Base-by-base conservation (phyloP, 2,797 vertebrate species). In the Choloepus didactylus region DNA sequence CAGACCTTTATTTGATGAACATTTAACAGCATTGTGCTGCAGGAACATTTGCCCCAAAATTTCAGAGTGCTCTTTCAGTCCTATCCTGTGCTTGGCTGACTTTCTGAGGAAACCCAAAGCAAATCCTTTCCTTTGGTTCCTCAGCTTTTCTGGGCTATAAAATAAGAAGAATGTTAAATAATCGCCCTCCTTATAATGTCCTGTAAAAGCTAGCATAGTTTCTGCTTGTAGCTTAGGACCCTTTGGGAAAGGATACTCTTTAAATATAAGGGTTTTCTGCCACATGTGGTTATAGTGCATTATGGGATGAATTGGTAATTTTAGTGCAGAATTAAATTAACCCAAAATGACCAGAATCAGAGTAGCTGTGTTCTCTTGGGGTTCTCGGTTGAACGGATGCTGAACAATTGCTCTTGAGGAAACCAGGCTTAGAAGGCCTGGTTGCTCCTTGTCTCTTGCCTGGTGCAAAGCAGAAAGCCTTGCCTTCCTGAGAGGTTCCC, bases 81-180 rank as follows among this genome's bases (percentile, higher is more conserved):
- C 59, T 54, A 29, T 81, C 41, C 27, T 91, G 2, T 72, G 67
- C 56, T 81, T 89, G 87, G 56, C 80, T 88, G 41, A 27, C 44
- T 90, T 87, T 92, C 51, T 95, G 44, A 92, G 81, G 84, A 96
- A 76, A 75, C 18, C 62, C 41, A 51, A 56, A 79, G 54, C 38
- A 88, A 72, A 88, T 60, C 41, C 46, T 93, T 76, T 86, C 31
- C 60, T 87, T 84, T 44, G 80, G 23, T 93, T 56, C 18, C 35
- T 94, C 38, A 86, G 44, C 44, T 94, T 94, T 94, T 73, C 75
- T 85, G 38, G 64, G 19, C 31, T 75, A 38, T 93, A 90, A 95
- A 94, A 69, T 59, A 87, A 94, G 31, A 85, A 90, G 29, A 79
- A 75, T 73, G 11, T 56, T 93, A 95, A 83, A 64, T 95, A 91